Evolutionary conservation across 2,113 vertebrate genomes (phyloP).

Genomic region (Platichthys stellatus): DNA sequence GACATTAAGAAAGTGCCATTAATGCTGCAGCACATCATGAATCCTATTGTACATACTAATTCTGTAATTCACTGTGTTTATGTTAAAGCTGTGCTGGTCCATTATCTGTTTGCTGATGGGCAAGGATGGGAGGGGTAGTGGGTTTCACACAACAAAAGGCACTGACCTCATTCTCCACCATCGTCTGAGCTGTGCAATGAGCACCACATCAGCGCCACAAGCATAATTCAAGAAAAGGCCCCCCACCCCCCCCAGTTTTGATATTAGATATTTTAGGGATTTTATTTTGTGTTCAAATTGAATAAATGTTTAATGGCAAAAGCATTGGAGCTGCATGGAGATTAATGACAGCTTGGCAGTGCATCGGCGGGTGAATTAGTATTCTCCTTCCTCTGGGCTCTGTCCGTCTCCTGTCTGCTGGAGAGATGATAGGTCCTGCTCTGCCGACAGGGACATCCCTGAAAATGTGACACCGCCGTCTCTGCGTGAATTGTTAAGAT

Average conservation of each 20-base stretch:
- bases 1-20: not conserved
- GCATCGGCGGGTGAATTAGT: constrained; percentile 60
- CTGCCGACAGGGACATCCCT: constrained; percentile 43
- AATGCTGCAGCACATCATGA: constrained; percentile 7
- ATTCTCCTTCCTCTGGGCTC: constrained; percentile 50
- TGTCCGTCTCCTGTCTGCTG: constrained; percentile 54
- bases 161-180: constrained; percentile 37
- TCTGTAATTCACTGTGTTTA: constrained; percentile 33
- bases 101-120: constrained; percentile 10
- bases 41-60: constrained; percentile 3
- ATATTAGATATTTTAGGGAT: constrained; percentile 62
- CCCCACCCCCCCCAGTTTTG: constrained; percentile 15
- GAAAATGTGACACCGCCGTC: constrained; percentile 48
- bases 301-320: constrained; percentile 69
- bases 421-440: constrained; percentile 50
- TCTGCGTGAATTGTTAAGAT: constrained; percentile 30
- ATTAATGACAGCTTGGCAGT: constrained; percentile 67
- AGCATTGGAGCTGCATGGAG: constrained; percentile 49
- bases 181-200: constrained; percentile 10
- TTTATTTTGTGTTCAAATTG: constrained; percentile 72
- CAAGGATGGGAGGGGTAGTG: not conserved
- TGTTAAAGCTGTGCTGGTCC: constrained; percentile 2
- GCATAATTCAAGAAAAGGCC: constrained; percentile 37
- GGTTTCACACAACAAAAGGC: constrained; percentile 24
- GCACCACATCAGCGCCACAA: constrained; percentile 9